A percentile compares a stretch with the other conserved stretches of the same genome.
phyloP scores from a whole-genome alignment of 2,113 vertebrate species.

The Catagonus wagneri region DNA sequence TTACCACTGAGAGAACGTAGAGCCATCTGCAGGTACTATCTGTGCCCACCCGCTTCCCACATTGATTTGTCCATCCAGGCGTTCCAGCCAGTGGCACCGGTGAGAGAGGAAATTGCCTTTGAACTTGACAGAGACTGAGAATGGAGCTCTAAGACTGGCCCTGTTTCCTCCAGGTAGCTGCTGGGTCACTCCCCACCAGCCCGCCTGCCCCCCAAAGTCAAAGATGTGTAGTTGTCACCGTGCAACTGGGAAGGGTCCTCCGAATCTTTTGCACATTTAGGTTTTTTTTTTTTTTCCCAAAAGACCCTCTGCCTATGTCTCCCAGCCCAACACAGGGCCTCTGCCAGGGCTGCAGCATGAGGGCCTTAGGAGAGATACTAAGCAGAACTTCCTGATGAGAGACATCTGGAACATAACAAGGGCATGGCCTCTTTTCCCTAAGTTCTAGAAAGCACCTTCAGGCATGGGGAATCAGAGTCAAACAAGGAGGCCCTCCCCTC shows the following conservation, averaged over 20 bases:
- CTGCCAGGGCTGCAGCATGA: not conserved
- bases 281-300: not conserved
- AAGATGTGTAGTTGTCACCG: not conserved
- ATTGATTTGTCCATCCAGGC: not conserved
- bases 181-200: not conserved
- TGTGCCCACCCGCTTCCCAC: slow-evolving; percentile 48
- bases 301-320: not conserved
- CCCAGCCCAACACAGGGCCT: not conserved
- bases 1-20: not conserved
- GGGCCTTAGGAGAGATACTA: not conserved
- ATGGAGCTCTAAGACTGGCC: not conserved
- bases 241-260: not conserved
- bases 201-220: not conserved
- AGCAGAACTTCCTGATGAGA: not conserved
- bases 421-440: not conserved
- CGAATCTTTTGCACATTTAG: rapidly evolving
- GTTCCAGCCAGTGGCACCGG: not conserved
- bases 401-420: not conserved
- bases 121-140: slow-evolving; percentile 28
- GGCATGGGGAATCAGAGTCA: not conserved
- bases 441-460: not conserved
- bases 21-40: not conserved
- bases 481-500: not conserved
- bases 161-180: not conserved
- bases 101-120: slow-evolving; percentile 21